phyloP scores from a whole-genome alignment of 1,140 invertebrate species.

The Drosophila quadrilineata region DNA sequence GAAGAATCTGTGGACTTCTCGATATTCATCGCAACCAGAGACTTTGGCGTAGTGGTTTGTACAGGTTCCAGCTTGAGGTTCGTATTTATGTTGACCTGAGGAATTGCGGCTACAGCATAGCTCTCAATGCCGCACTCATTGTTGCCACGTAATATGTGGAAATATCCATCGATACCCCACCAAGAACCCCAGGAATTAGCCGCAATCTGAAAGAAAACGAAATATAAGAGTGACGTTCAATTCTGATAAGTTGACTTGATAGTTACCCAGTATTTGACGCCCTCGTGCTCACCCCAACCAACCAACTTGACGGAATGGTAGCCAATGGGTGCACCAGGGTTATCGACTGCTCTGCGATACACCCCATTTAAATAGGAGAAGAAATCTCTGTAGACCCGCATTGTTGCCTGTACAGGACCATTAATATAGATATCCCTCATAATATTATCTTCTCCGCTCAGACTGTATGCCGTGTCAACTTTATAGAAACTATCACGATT shows the following conservation, averaged over 20 bases:
- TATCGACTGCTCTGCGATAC: constrained; percentile 86
- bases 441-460: constrained; percentile 91
- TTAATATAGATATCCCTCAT: constrained; percentile 95
- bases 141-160: constrained; percentile 89
- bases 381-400: constrained; percentile 94
- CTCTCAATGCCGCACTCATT: constrained; percentile 94
- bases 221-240: not conserved
- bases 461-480: constrained; percentile 91
- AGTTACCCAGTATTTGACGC: constrained; percentile 94
- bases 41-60: no score
- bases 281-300: constrained; percentile 90
- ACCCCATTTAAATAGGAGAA: constrained; percentile 93
- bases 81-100: no score
- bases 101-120: constrained; percentile 91
- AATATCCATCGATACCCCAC: constrained; percentile 95
- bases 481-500: constrained; percentile 86
- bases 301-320: constrained; percentile 95
- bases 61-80: no score
- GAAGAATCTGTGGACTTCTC: no score
- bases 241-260: not conserved
- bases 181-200: constrained; percentile 94
- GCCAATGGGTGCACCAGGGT: constrained; percentile 84
- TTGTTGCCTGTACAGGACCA: constrained; percentile 97
- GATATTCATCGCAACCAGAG: no score
- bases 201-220: constrained; percentile 85